A percentile compares a stretch with the other conserved stretches of the same genome.
phyloP scores from a whole-genome alignment of 2,113 vertebrate species.

The Sander vitreus region DNA sequence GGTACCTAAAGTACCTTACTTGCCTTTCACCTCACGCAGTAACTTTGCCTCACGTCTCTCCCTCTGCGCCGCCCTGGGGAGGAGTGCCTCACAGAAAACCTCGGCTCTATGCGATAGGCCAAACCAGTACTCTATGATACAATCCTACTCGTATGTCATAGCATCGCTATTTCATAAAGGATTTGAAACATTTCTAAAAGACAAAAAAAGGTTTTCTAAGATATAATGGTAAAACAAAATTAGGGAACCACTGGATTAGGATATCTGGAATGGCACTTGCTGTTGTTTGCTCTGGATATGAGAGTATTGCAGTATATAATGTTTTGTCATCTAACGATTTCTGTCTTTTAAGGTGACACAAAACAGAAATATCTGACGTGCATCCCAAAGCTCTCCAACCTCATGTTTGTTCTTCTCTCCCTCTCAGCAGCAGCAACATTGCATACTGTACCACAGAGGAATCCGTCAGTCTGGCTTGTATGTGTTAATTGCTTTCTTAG shows the following conservation, averaged over 20 bases:
- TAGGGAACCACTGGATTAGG: neutral
- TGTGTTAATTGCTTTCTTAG: constrained; percentile 78
- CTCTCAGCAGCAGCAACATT: constrained; percentile 37
- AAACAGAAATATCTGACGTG: constrained; percentile 26
- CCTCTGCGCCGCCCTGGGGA: neutral
- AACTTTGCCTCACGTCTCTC: neutral
- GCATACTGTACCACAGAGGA: constrained; percentile 54
- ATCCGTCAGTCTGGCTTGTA: constrained; percentile 54
- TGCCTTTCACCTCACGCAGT: neutral
- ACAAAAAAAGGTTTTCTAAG: neutral
- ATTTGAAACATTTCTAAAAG: neutral
- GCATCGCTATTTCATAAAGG: neutral
- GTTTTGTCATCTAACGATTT: neutral
- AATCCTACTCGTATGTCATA: neutral
- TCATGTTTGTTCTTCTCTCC: constrained; percentile 42
- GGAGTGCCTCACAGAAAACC: neutral
- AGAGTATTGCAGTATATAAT: neutral
- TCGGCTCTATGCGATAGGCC: neutral
- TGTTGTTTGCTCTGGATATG: neutral
- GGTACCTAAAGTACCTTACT: neutral
- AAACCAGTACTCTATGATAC: neutral
- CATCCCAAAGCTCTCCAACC: constrained; percentile 18
- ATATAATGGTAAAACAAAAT: neutral
- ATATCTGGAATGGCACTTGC: neutral
- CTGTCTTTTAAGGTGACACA: neutral